Evolutionary conservation across 2,797 vertebrate species (phyloP).

Genomic region (Atherinosoma microstoma): DNA sequence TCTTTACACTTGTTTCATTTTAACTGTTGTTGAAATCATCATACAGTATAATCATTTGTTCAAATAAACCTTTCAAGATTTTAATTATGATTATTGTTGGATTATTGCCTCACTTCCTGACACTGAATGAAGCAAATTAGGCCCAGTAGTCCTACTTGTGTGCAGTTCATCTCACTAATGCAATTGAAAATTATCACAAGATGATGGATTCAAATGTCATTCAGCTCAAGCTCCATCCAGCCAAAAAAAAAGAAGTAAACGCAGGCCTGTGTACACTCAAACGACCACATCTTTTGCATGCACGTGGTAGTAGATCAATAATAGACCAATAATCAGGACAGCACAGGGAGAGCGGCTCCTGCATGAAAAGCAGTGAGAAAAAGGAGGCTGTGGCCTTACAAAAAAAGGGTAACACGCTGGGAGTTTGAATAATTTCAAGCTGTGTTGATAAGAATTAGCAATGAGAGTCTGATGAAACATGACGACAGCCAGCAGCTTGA

Average conservation of each 20-base stretch:
- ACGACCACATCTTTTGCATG: conserved; percentile 4
- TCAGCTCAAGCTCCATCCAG: conserved; percentile 25
- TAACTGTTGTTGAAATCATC: conserved; percentile 8
- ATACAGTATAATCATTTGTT: not conserved
- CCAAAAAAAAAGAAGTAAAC: conserved; percentile 16
- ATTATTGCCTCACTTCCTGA: conserved; percentile 33
- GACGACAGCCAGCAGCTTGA: conserved; percentile 54
- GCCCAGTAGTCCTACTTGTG: conserved; percentile 22
- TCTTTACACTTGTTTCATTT: not conserved
- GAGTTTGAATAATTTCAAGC: conserved; percentile 54
- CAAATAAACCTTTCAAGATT: conserved; percentile 48
- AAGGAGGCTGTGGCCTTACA: conserved; percentile 43
- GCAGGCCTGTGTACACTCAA: conserved; percentile 1
- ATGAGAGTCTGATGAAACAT: conserved; percentile 27
- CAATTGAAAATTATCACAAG: conserved; percentile 56
- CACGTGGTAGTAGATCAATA: conserved; percentile 43
- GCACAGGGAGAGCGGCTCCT: conserved; percentile 37
- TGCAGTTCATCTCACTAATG: conserved; percentile 51
- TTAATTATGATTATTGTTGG: not conserved
- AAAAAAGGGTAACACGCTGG: conserved; percentile 46
- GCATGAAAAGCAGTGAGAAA: conserved; percentile 40
- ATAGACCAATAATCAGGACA: conserved; percentile 65
- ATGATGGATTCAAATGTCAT: conserved; percentile 33
- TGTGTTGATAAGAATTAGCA: conserved; percentile 41
- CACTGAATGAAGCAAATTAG: conserved; percentile 35